phyloP scores from a whole-genome alignment of 2,113 vertebrate genomes.

The Cinclus cinclus region DNA sequence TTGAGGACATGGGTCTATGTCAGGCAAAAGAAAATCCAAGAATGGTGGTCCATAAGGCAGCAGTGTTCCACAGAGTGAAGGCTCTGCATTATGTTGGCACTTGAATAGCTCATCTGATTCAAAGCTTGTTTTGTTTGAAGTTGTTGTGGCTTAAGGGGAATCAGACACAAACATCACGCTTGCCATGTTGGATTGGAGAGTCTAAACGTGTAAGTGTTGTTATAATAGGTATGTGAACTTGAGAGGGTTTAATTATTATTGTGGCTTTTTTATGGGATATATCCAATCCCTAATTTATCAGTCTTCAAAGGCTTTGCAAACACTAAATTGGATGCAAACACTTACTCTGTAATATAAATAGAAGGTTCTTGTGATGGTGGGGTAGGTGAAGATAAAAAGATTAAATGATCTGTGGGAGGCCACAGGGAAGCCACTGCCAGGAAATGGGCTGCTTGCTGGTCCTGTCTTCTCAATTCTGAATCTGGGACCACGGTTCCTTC shows the following conservation, averaged over 20 bases:
- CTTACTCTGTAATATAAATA: slow-evolving; percentile 34
- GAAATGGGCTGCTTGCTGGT: neutral
- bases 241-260: slow-evolving; percentile 41
- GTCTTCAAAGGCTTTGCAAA: slow-evolving; percentile 41
- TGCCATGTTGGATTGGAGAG: neutral
- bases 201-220: neutral
- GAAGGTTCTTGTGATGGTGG: slow-evolving; percentile 6
- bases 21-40: neutral
- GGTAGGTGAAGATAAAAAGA: slow-evolving; percentile 37
- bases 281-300: neutral
- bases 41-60: neutral
- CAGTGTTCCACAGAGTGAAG: neutral
- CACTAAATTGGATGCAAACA: neutral
- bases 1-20: neutral
- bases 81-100: neutral
- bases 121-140: slow-evolving; percentile 28
- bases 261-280: slow-evolving; percentile 35
- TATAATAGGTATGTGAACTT: slow-evolving; percentile 21
- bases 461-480: neutral
- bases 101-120: neutral
- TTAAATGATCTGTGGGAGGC: slow-evolving; percentile 13
- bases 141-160: neutral
- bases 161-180: neutral
- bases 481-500: neutral
- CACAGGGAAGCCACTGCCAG: neutral